These are phyloP conservation scores for Nicator chloris DNA, from an alignment of 2,113 vertebrate species.

Conservation along the genomic window DNA sequence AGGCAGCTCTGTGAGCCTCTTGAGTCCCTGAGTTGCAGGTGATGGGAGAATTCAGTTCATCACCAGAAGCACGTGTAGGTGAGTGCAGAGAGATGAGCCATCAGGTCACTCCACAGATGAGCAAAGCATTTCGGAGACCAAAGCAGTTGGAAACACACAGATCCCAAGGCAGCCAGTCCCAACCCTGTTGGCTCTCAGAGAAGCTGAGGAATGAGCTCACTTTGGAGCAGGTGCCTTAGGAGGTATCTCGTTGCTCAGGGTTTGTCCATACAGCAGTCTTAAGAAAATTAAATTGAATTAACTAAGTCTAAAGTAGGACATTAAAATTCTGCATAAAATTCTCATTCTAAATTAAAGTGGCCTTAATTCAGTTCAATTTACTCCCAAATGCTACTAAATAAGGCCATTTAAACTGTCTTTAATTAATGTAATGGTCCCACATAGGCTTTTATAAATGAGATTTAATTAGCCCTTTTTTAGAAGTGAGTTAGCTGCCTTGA, in stretches of 20 bases:
- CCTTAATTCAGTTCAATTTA: conserved; percentile 34
- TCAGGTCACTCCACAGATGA: background rate
- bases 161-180: background rate
- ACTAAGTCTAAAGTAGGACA: background rate
- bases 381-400: conserved; percentile 29
- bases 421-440: conserved; percentile 34
- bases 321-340: conserved; percentile 14
- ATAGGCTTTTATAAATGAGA: background rate
- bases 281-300: background rate
- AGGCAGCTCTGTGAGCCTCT: background rate
- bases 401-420: conserved; percentile 12
- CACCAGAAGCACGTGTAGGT: background rate
- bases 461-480: conserved; percentile 16
- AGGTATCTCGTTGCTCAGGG: background rate
- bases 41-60: background rate
- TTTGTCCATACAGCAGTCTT: background rate
- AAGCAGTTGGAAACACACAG: background rate
- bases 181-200: background rate
- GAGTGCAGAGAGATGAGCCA: background rate
- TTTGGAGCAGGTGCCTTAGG: background rate
- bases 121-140: background rate
- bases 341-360: background rate
- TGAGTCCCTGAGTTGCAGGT: background rate
- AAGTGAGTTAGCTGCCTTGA: background rate
- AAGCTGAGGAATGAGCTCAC: background rate